Percentiles rank a stretch among this genome's conserved stretches.
Evolutionary conservation across 2,888 invertebrate genomes (phyloP).

Genomic region (Mechanitis mazaeus): DNA sequence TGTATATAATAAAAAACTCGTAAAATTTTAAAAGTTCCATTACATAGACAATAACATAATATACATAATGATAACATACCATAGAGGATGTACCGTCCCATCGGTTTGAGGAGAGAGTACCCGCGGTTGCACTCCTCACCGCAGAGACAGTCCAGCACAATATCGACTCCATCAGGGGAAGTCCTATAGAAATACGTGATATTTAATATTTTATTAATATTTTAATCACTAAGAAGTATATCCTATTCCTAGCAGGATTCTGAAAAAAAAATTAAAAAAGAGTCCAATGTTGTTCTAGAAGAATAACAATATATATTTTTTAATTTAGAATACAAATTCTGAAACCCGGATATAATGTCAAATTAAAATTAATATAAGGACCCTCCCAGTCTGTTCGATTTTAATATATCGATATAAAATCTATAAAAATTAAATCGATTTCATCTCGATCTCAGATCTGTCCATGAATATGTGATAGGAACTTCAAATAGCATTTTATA

Average conservation of each 20-base stretch:
- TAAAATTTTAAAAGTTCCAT: neutral
- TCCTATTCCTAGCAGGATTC: too few relatives aligned
- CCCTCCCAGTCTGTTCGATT: neutral
- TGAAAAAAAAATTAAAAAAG: too few relatives aligned
- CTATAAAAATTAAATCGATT: constrained; percentile 12
- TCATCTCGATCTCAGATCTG: constrained; percentile 10
- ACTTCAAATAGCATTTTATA: constrained; percentile 20
- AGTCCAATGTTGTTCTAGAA: too few relatives aligned
- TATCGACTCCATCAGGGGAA: constrained; percentile 87
- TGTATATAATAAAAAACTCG: neutral
- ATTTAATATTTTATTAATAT: neutral
- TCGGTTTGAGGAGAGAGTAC: constrained; percentile 87
- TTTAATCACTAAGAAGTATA: too few relatives aligned
- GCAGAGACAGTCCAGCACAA: constrained; percentile 91
- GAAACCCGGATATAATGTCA: too few relatives aligned
- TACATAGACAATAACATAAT: neutral
- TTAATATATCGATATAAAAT: neutral
- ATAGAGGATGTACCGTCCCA: constrained; percentile 92
- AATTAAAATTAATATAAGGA: too few relatives aligned
- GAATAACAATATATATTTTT: too few relatives aligned
- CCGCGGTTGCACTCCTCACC: constrained; percentile 93
- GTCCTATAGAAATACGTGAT: constrained; percentile 63
- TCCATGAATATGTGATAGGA: constrained; percentile 19
- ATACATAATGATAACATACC: constrained; percentile 62
- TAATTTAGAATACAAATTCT: too few relatives aligned